A percentile compares a stretch with the other conserved stretches of the same genome.
These are phyloP conservation scores for Labroides dimidiatus DNA, from an alignment of 2,797 vertebrate species.

Conservation along the genomic window DNA sequence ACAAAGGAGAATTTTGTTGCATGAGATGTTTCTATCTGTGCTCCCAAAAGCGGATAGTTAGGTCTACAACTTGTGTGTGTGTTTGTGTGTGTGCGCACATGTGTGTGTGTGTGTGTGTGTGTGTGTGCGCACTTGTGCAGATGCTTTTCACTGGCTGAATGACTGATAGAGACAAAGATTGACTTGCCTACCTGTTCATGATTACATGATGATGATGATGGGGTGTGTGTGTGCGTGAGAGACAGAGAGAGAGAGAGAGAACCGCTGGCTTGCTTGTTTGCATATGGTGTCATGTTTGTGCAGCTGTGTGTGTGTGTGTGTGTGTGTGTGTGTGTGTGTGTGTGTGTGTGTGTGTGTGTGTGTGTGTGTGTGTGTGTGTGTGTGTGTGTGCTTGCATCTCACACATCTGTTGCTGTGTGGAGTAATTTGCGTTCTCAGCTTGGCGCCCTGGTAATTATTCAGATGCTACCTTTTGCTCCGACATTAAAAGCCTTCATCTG, in stretches of 20 bases:
- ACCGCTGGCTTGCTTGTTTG: conserved; percentile 56
- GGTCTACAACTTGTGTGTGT: too few species aligned
- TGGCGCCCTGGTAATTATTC: conserved; percentile 86
- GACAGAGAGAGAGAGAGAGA: too few species aligned
- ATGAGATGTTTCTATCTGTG: background rate
- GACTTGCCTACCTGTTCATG: conserved; percentile 3
- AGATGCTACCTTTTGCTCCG: conserved; percentile 82
- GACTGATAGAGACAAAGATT: conserved; percentile 13
- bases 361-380: conserved; percentile 40
- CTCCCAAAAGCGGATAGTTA: background rate
- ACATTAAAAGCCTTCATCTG: conserved; percentile 86
- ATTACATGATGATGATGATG: conserved; percentile 45
- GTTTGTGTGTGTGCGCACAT: conserved; percentile 1
- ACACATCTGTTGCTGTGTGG: conserved; percentile 82
- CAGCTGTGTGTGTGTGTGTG: conserved; percentile 41
- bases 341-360: conserved; percentile 40
- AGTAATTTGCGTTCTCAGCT: conserved; percentile 86
- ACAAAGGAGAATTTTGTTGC: background rate
- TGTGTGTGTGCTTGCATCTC: conserved; percentile 16
- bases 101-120: conserved; percentile 8
- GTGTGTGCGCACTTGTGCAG: background rate
- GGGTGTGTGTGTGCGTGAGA: conserved; percentile 36
- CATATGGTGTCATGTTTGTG: conserved; percentile 38
- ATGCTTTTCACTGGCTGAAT: background rate
- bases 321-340: conserved; percentile 37